Evolutionary conservation across 1,140 invertebrate genomes (phyloP).

Genomic region (Zaprionus ghesquierei): DNA sequence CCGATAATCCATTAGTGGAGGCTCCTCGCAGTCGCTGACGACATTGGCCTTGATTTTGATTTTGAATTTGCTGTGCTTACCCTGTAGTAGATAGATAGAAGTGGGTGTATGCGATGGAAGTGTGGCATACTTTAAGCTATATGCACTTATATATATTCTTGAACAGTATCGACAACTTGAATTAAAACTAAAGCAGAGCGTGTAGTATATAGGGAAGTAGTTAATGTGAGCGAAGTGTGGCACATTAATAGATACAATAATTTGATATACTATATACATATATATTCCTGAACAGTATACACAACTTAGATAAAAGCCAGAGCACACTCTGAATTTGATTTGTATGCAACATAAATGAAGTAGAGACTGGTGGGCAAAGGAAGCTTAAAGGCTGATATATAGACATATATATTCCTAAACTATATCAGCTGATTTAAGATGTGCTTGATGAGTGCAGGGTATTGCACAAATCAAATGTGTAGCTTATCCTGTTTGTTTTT

Average conservation of each 20-base stretch:
- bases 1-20: constrained; percentile 52
- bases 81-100: constrained; percentile 11
- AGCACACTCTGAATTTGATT: too few relatives aligned
- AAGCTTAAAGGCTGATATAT: too few relatives aligned
- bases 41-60: constrained; percentile 72
- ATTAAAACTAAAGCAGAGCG: too few relatives aligned
- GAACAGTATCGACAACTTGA: neutral
- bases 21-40: constrained; percentile 32
- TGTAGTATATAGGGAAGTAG: too few relatives aligned
- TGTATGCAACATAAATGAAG: too few relatives aligned
- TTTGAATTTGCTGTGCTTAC: constrained; percentile 26
- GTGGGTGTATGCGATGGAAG: neutral
- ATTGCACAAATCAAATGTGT: neutral
- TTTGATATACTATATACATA: too few relatives aligned
- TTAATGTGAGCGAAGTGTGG: too few relatives aligned
- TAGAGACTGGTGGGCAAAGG: too few relatives aligned
- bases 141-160: neutral
- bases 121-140: neutral
- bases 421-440: neutral
- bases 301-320: too few relatives aligned
- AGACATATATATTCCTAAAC: neutral
- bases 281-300: too few relatives aligned
- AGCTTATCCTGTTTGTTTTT: neutral
- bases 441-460: neutral
- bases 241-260: too few relatives aligned